A percentile compares a stretch with the other conserved stretches of the same genome.
These are phyloP conservation scores for Merodon equestris DNA, from an alignment of 2,888 invertebrate species.

Conservation along the genomic window DNA sequence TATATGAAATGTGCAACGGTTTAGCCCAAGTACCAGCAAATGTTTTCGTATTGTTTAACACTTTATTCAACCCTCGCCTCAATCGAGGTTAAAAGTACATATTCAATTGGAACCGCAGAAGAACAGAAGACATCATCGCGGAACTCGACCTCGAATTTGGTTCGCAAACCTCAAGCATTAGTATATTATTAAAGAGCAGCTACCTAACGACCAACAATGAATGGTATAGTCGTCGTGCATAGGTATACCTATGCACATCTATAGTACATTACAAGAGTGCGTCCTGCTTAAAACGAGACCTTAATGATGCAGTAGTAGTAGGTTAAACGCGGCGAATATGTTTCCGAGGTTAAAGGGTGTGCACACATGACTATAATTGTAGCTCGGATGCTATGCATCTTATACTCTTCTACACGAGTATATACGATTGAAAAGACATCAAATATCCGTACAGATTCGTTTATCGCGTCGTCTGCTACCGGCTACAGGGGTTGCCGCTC, in stretches of 20 bases:
- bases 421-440: constrained; percentile 65
- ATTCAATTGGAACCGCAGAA: constrained; percentile 47
- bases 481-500: constrained; percentile 49
- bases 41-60: constrained; percentile 72
- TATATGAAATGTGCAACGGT: constrained; percentile 70
- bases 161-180: constrained; percentile 41
- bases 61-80: constrained; percentile 69
- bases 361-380: constrained; percentile 42
- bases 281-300: constrained; percentile 48
- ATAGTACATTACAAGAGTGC: background rate
- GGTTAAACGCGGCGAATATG: constrained; percentile 64
- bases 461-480: constrained; percentile 39
- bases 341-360: constrained; percentile 66
- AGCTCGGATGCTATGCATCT: constrained; percentile 54
- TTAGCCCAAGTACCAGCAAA: constrained; percentile 71
- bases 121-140: constrained; percentile 54
- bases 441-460: constrained; percentile 64
- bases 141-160: constrained; percentile 64
- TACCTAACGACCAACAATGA: constrained; percentile 59
- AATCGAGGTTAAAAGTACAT: constrained; percentile 67
- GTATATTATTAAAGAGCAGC: constrained; percentile 59
- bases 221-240: constrained; percentile 3
- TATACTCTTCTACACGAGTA: too few relatives aligned
- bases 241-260: background rate
- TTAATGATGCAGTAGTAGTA: constrained; percentile 64